Conservation (phyloP, 2,888 invertebrate species). For the Taphrorychus bicolor region DNA sequence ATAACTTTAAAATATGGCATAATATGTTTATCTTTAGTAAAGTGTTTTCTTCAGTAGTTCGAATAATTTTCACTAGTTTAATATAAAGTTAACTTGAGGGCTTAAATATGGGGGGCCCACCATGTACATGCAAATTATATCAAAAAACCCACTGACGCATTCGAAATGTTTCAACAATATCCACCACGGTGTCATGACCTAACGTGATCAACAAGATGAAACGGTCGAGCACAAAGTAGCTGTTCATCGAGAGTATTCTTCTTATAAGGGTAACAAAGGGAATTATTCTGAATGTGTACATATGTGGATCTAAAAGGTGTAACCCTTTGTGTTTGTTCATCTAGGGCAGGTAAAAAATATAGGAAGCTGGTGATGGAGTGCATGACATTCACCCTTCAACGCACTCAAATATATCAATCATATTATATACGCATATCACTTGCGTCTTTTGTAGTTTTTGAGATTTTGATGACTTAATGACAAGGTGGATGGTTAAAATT, state of each 20-base stretch:
- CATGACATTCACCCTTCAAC: conserved; percentile 48
- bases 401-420: conserved; percentile 60
- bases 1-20: no score
- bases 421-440: conserved; percentile 58
- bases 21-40: no score
- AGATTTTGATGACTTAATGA: conserved; percentile 53
- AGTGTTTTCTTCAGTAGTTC: no score
- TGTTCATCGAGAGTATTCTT: conserved; percentile 32
- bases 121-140: conserved; percentile 17
- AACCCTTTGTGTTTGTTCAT: conserved; percentile 53
- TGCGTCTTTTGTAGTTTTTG: conserved; percentile 46
- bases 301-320: conserved; percentile 48
- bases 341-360: conserved; percentile 52
- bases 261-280: conserved; percentile 47
- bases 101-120: no score
- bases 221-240: conserved; percentile 46
- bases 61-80: no score
- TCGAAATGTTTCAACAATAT: conserved; percentile 21
- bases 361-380: conserved; percentile 46
- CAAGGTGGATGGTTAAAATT: conserved; percentile 19
- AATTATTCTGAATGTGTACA: conserved; percentile 53
- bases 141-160: conserved; percentile 12
- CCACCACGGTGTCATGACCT: conserved; percentile 40
- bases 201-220: conserved; percentile 50
- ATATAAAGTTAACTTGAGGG: no score